Evolutionary conservation across 2,797 vertebrate genomes (phyloP), one percentile per base, ranked within the genome.

Genomic region (Argyrosomus regius): DNA sequence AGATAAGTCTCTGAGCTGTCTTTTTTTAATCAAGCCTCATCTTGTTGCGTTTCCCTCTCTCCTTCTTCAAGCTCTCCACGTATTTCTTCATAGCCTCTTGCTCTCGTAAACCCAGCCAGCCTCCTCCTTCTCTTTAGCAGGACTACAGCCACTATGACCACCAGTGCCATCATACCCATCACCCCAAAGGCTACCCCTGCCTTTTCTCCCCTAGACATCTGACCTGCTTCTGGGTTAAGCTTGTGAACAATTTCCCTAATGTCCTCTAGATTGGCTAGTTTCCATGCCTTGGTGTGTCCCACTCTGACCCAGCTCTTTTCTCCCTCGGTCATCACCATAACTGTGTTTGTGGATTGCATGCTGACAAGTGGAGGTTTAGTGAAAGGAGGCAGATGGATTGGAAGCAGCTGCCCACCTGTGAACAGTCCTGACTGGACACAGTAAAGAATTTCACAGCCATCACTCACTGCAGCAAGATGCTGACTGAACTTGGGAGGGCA

Each of bases 371-470:
- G 96, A 16, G 87, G 88, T 65, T 68, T 93, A 0, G 93, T 96
- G 77, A 97, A 98, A 2, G 97, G 98, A 0, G 97, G 97, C 6
- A 97, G 95, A 4, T 49, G 87, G 35, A 96, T 72, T 0, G 96
- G 95, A 0, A 90, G 93, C 67, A 98, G 90, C 0, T 95, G 68
- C 0, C 96, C 96, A 12, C 91, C 94, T 0, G 95, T 97, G 78
- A 98, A 96, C 70, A 95, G 31, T 2, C 96, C 96, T 0, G 97
- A 96, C 83, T 94, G 93, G 46, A 97, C 92, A 0, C 98, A 98
- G 84, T 96, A 98, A 24, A 97, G 94, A 28, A 99, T 92, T 92
- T 97, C 96, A 86, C 97, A 98, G 5, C 97, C 96, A 0, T 98
- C 96, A 0, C 96, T 98, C 85, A 98, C 95, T 28, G 95, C 64